phyloP scores from a whole-genome alignment of 2,888 invertebrate species.

The Osmoderma eremita region DNA sequence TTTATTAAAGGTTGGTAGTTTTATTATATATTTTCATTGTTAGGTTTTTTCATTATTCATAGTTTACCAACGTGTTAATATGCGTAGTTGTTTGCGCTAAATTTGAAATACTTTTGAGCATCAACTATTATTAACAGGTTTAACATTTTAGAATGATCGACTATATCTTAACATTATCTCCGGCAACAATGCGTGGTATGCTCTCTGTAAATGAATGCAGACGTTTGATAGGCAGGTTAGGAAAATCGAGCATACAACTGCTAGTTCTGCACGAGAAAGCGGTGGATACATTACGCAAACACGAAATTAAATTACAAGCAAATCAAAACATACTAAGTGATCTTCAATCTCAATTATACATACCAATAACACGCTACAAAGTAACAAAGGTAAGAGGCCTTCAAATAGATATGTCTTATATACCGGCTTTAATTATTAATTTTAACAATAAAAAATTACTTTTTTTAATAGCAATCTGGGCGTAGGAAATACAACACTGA shows the following conservation, averaged over 20 bases:
- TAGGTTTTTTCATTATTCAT: too few relatives aligned
- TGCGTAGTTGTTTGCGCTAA: neutral
- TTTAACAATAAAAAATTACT: neutral
- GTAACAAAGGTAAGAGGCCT: constrained; percentile 12
- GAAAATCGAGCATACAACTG: constrained; percentile 20
- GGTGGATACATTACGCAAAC: constrained; percentile 15
- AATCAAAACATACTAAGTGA: constrained; percentile 10
- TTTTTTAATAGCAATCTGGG: constrained; percentile 17
- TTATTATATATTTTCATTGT: too few relatives aligned
- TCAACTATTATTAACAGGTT: neutral
- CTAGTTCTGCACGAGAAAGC: constrained; percentile 29
- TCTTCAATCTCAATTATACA: constrained; percentile 48
- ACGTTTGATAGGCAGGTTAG: constrained; percentile 29
- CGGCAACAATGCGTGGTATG: constrained; percentile 25
- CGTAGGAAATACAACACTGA: neutral
- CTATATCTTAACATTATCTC: constrained; percentile 18
- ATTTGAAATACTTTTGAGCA: neutral
- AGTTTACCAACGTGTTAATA: too few relatives aligned
- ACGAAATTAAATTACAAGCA: constrained; percentile 15
- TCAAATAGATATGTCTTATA: neutral
- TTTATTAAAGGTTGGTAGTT: too few relatives aligned
- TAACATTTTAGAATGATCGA: constrained; percentile 29
- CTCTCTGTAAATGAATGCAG: constrained; percentile 36
- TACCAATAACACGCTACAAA: constrained; percentile 46
- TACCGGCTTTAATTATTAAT: neutral